These are phyloP conservation scores for Centropus bengalensis DNA, from an alignment of 2,113 vertebrate genomes.

Conservation along the genomic window DNA sequence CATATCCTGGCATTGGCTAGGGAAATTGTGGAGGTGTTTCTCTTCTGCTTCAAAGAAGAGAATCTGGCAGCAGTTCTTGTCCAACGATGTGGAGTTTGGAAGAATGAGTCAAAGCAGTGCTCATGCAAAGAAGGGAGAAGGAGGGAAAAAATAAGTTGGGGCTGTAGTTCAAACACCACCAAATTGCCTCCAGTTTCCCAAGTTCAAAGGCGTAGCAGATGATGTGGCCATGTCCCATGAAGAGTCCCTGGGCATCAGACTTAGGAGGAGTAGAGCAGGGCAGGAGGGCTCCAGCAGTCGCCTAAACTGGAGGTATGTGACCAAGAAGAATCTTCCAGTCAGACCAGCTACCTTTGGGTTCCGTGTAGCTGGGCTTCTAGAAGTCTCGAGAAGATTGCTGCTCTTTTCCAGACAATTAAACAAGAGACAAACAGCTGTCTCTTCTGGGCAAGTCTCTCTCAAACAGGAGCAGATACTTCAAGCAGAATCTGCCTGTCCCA, in stretches of 20 bases:
- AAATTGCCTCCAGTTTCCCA: not conserved
- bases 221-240: not conserved
- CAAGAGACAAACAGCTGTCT: not conserved
- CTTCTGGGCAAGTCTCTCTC: not conserved
- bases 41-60: conserved; percentile 34
- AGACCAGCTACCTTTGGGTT: not conserved
- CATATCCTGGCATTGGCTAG: conserved; percentile 12
- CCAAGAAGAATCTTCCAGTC: not conserved
- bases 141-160: not conserved
- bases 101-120: not conserved
- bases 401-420: not conserved
- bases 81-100: not conserved
- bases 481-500: not conserved
- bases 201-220: not conserved
- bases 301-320: not conserved
- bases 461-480: not conserved
- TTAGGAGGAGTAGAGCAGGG: not conserved
- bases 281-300: not conserved
- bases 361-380: not conserved
- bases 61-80: not conserved
- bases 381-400: not conserved
- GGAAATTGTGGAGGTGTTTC: conserved; percentile 1
- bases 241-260: not conserved
- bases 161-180: not conserved
- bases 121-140: not conserved